Evolutionary conservation across 2,888 invertebrate species (phyloP).

Genomic region (Nesidiocoris tenuis): DNA sequence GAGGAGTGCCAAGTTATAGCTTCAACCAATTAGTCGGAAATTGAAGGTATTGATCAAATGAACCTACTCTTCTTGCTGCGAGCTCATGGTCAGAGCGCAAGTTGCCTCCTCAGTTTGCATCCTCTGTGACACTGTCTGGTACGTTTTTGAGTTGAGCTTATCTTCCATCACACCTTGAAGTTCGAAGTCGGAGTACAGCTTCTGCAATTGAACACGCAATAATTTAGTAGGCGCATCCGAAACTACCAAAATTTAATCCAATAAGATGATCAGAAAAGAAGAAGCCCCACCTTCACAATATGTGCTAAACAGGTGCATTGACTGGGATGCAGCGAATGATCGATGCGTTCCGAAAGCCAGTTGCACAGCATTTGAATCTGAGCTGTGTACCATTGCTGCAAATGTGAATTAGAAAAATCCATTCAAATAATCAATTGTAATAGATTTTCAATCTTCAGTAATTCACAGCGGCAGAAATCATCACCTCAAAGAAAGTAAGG

Average conservation of each 20-base stretch:
- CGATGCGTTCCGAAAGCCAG: slow-evolving; percentile 90
- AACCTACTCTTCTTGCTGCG: slow-evolving; percentile 66
- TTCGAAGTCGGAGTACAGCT: slow-evolving; percentile 98
- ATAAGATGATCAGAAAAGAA: not conserved
- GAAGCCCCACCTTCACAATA: slow-evolving; percentile 75
- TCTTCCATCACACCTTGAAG: slow-evolving; percentile 98
- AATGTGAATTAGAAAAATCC: slow-evolving; percentile 54
- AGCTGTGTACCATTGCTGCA: slow-evolving; percentile 89
- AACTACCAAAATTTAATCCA: not conserved
- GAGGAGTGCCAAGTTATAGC: not conserved
- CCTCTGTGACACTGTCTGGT: slow-evolving; percentile 87
- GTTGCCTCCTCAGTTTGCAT: slow-evolving; percentile 97
- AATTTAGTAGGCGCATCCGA: not conserved
- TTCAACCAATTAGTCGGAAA: too few species aligned
- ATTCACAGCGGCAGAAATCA: too few species aligned
- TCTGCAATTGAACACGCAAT: slow-evolving; percentile 61
- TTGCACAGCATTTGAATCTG: slow-evolving; percentile 91
- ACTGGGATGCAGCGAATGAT: slow-evolving; percentile 91
- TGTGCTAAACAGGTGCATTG: slow-evolving; percentile 97
- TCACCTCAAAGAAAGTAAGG: slow-evolving; percentile 70
- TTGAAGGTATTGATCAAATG: too few species aligned
- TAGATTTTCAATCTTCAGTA: not conserved
- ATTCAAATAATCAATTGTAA: not conserved
- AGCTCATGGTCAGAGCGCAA: slow-evolving; percentile 81
- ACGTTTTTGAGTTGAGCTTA: slow-evolving; percentile 91